Evolutionary conservation across 2,113 vertebrate species (phyloP).

Genomic region (Fukomys damarensis): DNA sequence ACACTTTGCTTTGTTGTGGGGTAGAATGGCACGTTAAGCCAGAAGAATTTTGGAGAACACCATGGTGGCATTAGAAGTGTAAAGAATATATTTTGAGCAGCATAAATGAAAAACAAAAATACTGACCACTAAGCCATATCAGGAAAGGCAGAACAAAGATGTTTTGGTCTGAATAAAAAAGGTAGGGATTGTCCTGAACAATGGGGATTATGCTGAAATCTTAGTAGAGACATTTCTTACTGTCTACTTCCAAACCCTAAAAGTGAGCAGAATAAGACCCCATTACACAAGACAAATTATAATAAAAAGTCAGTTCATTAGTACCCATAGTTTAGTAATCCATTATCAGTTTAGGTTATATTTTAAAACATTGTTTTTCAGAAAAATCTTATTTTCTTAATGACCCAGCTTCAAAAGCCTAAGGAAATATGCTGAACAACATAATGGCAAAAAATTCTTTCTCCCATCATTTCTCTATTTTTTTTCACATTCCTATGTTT

Average conservation of each 20-base stretch:
- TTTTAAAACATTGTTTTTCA: not conserved
- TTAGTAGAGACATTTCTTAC: not conserved
- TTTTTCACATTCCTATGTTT: not conserved
- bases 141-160: not conserved
- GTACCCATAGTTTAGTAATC: not conserved
- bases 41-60: not conserved
- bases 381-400: constrained; percentile 1
- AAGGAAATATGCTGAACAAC: not conserved
- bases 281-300: not conserved
- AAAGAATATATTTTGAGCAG: not conserved
- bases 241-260: not conserved
- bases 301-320: not conserved
- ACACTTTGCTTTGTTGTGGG: not conserved
- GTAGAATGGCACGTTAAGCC: not conserved
- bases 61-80: not conserved
- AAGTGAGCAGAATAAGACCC: not conserved
- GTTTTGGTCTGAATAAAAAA: not conserved
- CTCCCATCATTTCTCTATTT: not conserved
- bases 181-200: too few relatives aligned
- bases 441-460: not conserved
- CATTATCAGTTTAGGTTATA: constrained; percentile 1
- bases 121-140: not conserved
- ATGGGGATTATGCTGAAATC: not conserved
- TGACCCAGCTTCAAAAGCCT: not conserved
- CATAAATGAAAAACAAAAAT: not conserved